A percentile compares a stretch with the other conserved stretches of the same genome.
Conservation (phyloP, 2,113 vertebrate species). For the Hippocampus abdominalis region DNA sequence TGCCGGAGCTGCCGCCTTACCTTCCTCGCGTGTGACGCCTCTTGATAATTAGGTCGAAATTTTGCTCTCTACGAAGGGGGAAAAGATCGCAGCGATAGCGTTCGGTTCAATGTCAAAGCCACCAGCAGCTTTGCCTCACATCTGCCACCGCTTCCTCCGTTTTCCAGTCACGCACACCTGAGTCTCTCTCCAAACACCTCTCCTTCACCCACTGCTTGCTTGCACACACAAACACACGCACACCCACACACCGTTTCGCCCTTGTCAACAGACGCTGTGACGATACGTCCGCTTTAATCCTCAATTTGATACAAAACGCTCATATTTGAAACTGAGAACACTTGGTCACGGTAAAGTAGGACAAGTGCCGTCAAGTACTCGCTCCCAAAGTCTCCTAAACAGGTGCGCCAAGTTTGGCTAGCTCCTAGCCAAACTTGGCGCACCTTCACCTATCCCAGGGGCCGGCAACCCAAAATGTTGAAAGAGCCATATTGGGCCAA, state of each 20-base stretch:
- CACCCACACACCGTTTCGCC: background rate
- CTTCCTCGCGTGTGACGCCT: slow-evolving; percentile 22
- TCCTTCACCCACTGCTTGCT: slow-evolving; percentile 15
- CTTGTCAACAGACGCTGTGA: background rate
- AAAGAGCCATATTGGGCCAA: too few relatives aligned
- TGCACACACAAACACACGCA: background rate
- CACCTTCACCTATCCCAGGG: too few relatives aligned
- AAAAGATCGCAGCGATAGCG: slow-evolving; percentile 4
- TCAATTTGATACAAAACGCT: background rate
- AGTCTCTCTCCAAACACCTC: slow-evolving; percentile 59
- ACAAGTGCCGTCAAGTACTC: background rate
- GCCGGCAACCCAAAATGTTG: too few relatives aligned
- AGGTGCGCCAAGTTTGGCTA: background rate
- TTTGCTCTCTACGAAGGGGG: slow-evolving; percentile 4
- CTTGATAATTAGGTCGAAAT: slow-evolving; percentile 26
- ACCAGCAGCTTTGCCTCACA: slow-evolving; percentile 21
- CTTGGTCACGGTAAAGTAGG: background rate
- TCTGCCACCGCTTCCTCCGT: slow-evolving; percentile 52
- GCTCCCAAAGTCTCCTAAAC: background rate
- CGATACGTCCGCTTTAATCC: background rate
- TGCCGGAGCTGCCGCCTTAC: slow-evolving; percentile 28
- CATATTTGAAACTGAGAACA: background rate
- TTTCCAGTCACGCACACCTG: slow-evolving; percentile 74
- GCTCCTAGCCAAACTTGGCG: too few relatives aligned
- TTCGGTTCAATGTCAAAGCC: slow-evolving; percentile 40